These are phyloP conservation scores for Lycaon pictus DNA, from an alignment of 2,113 vertebrate species.

Conservation along the genomic window DNA sequence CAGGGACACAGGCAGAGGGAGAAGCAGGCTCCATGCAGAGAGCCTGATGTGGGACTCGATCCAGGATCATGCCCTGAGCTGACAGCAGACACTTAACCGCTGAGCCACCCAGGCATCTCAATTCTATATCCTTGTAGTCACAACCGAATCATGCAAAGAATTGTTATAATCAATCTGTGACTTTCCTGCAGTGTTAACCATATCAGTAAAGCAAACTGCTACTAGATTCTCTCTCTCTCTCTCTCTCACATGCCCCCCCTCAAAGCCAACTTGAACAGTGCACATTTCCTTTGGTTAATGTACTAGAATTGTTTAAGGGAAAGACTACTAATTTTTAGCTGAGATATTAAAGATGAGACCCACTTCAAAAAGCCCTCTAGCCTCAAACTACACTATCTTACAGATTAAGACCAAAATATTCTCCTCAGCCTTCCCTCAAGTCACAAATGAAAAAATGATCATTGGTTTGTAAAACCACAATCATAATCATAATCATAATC, in stretches of 20 bases:
- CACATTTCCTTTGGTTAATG: slow-evolving; percentile 31
- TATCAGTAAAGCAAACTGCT: not conserved
- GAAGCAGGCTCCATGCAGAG: too few relatives aligned
- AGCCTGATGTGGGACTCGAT: too few relatives aligned
- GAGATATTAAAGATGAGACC: slow-evolving; percentile 43
- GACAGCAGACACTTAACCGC: too few relatives aligned
- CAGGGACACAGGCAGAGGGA: too few relatives aligned
- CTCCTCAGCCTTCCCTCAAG: not conserved
- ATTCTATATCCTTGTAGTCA: not conserved
- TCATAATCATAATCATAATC: too few relatives aligned
- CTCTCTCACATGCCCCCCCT: not conserved
- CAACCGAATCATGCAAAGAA: slow-evolving; percentile 52
- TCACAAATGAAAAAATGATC: slow-evolving; percentile 53
- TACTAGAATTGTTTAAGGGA: slow-evolving; percentile 20
- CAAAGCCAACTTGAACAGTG: not conserved
- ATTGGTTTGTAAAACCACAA: slow-evolving; percentile 35
- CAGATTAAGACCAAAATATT: not conserved
- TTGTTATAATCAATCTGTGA: slow-evolving; percentile 23
- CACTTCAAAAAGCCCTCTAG: not conserved
- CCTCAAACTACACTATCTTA: not conserved
- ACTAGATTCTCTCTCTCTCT: not conserved
- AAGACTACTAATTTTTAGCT: slow-evolving; percentile 36
- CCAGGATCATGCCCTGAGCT: too few relatives aligned
- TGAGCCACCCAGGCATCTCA: too few relatives aligned
- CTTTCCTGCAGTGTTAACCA: not conserved